phyloP scores from a whole-genome alignment of 2,797 vertebrate species.

The Hydrophis major region DNA sequence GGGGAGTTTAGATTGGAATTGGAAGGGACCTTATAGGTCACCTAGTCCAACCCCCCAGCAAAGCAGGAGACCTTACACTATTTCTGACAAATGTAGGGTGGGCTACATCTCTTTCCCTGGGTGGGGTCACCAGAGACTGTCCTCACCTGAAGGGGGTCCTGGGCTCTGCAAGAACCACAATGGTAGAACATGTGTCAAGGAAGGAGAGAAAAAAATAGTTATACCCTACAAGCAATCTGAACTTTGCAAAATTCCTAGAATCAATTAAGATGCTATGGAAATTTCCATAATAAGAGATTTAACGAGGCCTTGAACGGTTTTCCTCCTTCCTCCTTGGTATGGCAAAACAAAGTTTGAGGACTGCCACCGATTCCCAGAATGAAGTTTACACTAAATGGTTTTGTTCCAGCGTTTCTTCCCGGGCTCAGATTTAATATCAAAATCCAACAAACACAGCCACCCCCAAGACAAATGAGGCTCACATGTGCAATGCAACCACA shows the following conservation, averaged over 20 bases:
- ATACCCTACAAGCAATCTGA: background rate
- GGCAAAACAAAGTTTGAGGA: slow-evolving; percentile 5
- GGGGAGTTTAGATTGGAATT: too few species aligned
- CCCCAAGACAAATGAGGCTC: slow-evolving; percentile 49
- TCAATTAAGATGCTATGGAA: background rate
- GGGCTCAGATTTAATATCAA: slow-evolving; percentile 6
- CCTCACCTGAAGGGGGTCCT: background rate
- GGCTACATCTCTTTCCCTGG: background rate
- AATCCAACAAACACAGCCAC: slow-evolving; percentile 22
- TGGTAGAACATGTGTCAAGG: too few species aligned
- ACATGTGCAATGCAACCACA: slow-evolving; percentile 38
- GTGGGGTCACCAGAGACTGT: too few species aligned
- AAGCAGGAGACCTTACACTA: too few species aligned
- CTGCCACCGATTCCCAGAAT: slow-evolving; percentile 18
- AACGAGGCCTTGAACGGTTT: background rate
- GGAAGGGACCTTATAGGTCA: too few species aligned
- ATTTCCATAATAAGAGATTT: background rate
- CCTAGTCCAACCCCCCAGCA: too few species aligned
- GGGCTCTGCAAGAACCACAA: background rate
- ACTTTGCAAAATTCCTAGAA: background rate
- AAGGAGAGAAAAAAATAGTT: background rate
- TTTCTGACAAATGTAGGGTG: too few species aligned
- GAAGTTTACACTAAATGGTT: background rate
- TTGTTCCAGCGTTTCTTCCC: slow-evolving; percentile 25
- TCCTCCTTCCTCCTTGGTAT: background rate